Evolutionary conservation across 2,888 invertebrate species (phyloP), one percentile per base, ranked within the genome.

Genomic region (Zootermopsis nevadensis): DNA sequence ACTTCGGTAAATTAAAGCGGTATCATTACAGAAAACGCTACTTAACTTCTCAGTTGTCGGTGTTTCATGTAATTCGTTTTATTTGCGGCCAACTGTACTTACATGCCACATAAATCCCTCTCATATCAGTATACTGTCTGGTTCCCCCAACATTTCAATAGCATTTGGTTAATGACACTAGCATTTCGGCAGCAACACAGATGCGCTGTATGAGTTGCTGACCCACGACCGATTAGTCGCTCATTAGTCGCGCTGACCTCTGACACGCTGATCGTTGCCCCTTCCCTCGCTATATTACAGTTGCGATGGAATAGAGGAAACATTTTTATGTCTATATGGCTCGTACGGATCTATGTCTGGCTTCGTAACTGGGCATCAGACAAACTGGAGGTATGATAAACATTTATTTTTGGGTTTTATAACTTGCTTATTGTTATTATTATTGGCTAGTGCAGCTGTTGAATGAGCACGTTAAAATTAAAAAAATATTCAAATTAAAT

Each of bases 201-300:
- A 74, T 74, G 74, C 74, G 38, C n/a, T 24, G 69, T 69, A 69
- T 69, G 69, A 69, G 69, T 69, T 38, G 74, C 74, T 74, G 74
- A 74, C 74, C 74, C 74, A 60, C 66, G 79, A 33, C 79, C 53
- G 79, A 79, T 79, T 79, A 79, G 79, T 55, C 79, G 60, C 53
- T 79, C 79, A 66, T 79, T 79, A 79, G 79, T 66, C 66, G 74
- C 66, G 15, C 79, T 66, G 79, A 79, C 79, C 79, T 79, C 74
- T 74, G 74, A 35, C 48, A 38, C 76, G 27, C 76, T 35, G 53
- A 77, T 77, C 77, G 53, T 55, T 31, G 24, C 55, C 55, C 77
- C 55, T 10, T 19, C 77, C 69, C 60, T n/a, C 60, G 69, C 69
- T 7, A 31, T 33, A 69, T 69, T 69, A 69, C 69, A 33, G 69